Base-by-base conservation (phyloP, 2,888 invertebrate species). In the Galeopsomyia nigrocyanea region DNA sequence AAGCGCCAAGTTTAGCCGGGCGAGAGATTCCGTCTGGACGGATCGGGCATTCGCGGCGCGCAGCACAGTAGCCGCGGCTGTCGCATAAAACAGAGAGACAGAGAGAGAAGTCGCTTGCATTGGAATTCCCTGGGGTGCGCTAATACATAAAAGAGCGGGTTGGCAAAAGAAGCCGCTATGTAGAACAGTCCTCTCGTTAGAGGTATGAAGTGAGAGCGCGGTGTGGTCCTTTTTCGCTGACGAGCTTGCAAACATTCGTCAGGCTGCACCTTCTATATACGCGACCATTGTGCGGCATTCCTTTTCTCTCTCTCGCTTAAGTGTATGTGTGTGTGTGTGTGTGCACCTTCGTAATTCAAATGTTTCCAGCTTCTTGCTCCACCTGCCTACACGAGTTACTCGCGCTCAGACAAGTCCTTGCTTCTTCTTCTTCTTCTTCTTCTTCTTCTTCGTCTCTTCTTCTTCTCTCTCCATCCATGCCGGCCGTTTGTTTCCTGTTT, bases 331-430 rank as follows among this genome's bases (percentile, higher is more conserved):
- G 26, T 26, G 26, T 2, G 5, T 26, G 26, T 26, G 26, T 71
- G 70, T 66, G 74, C 69, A 64, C 68, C 75, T 76, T 68, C 76
- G 76, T 77, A 73, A 78, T 76, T 78, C 78, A 76, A 77, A 77
- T 73, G 75, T 74, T 75, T 71, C 62, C 73, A 71, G 57, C 39
- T 76, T 75, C 73, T 75, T 70, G 66, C 65, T 74, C 50, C 72
- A 67, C 67, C 67, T 75, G 72, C 67, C 68, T 66, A 75, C 71
- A 58, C 62, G 62, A 68, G 65, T 68, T 70, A 67, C 68, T 63
- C 58, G 66, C 62, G 56, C 49, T 46, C 61, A 56, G 71, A 71
- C 71, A 71, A 71, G 66, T 65, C 63, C 39, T 19, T 39, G 7
- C 47, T 19, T 49, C 50, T 61, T 17, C n/a, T 31, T 39, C 26